Evolutionary conservation across 2,113 vertebrate species (phyloP).

Genomic region (Nothoprocta pentlandii): DNA sequence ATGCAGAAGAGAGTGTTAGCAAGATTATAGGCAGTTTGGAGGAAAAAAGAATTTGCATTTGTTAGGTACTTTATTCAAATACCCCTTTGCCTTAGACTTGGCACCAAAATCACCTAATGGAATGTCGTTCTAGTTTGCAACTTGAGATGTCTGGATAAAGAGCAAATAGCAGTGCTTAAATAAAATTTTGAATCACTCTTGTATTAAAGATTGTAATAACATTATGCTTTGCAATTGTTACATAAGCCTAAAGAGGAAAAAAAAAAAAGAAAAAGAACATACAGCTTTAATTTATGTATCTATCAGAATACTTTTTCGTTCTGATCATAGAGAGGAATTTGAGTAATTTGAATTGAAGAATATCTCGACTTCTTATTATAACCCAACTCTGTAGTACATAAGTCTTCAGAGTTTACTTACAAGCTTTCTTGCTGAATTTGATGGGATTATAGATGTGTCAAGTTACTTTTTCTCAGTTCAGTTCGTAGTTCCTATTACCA

Average conservation of each 20-base stretch:
- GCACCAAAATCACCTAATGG: not conserved
- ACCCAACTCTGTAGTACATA: not conserved
- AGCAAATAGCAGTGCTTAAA: constrained; percentile 1
- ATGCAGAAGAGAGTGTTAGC: not conserved
- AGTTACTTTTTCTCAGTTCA: not conserved
- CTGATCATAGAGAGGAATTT: not conserved
- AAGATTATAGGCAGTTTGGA: constrained; percentile 14
- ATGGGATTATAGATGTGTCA: not conserved
- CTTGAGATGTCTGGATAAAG: constrained; percentile 31
- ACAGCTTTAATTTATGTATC: not conserved
- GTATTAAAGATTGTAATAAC: not conserved
- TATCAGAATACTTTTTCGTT: not conserved
- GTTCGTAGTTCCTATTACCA: not conserved
- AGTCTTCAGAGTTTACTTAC: not conserved
- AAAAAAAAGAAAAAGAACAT: not conserved
- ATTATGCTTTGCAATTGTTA: not conserved
- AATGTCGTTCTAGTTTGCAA: not conserved
- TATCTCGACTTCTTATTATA: not conserved
- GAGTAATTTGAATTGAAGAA: not conserved
- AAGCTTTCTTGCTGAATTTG: not conserved
- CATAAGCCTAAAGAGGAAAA: not conserved
- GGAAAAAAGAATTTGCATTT: constrained; percentile 27
- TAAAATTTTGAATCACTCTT: not conserved
- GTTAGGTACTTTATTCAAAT: not conserved
- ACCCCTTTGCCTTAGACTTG: not conserved